Evolutionary conservation across 2,113 vertebrate genomes (phyloP).

Genomic region (Nibea coibor): DNA sequence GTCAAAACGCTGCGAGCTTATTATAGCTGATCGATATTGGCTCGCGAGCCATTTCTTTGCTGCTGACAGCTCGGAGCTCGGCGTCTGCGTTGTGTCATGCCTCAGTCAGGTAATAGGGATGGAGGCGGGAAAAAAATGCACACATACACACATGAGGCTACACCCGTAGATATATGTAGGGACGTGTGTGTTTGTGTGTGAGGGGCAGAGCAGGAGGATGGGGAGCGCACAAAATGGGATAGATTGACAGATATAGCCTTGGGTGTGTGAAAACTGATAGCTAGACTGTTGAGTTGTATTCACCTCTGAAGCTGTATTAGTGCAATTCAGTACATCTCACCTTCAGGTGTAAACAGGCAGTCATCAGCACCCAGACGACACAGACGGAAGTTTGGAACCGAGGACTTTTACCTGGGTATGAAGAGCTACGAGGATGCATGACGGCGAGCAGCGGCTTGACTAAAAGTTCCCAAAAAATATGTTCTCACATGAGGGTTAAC

Average conservation of each 20-base stretch:
- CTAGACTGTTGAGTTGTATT: conserved; percentile 22
- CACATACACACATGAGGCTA: conserved; percentile 12
- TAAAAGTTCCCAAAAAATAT: not conserved
- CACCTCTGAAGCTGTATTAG: conserved; percentile 29
- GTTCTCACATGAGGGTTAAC: not conserved
- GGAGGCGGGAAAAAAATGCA: conserved; percentile 8
- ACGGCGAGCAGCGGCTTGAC: not conserved
- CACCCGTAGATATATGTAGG: not conserved
- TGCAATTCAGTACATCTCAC: conserved; percentile 2
- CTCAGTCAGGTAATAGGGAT: conserved; percentile 66
- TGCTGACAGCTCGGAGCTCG: conserved; percentile 64
- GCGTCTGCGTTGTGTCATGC: conserved; percentile 70
- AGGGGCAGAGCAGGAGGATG: not conserved
- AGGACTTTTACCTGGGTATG: not conserved
- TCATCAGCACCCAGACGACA: not conserved
- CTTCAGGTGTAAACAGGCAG: not conserved
- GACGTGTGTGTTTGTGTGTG: conserved; percentile 4
- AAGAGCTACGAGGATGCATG: not conserved
- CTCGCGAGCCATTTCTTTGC: conserved; percentile 53
- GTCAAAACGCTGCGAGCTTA: conserved; percentile 68
- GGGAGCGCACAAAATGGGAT: conserved; percentile 32
- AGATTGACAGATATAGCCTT: conserved; percentile 48
- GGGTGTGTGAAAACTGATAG: conserved; percentile 31
- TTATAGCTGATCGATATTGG: conserved; percentile 76
- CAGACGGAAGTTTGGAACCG: not conserved